Evolutionary conservation across 2,797 vertebrate species (phyloP), one percentile per base, ranked within the genome.

Genomic region (Scarus forsteni): DNA sequence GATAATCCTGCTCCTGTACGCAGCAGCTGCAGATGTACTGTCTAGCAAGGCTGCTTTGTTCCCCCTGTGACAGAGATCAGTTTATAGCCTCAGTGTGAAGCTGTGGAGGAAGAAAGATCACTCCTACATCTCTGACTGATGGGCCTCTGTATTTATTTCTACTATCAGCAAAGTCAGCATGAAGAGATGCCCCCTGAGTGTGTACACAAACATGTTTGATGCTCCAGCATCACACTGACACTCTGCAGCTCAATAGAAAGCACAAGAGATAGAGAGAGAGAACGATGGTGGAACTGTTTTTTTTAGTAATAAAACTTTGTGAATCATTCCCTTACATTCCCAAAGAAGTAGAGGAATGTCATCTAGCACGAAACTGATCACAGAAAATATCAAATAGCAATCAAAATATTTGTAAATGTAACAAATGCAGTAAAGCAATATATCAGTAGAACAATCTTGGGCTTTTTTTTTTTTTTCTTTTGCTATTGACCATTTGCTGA

Each of bases 151-250:
- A 81, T 88, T 66, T 84, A 80, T 90, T 85, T 88, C 61, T 81
- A 81, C 77, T 83, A 77, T 79, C 77, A 87, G 83, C 80, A 72
- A 83, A 91, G 81, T 86, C 88, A 90, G 88, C 81, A 81, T 64
- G 80, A 85, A 77, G 77, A 75, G 76, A 80, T 77, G 73, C 80
- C 83, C 85, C 80, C 79, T 50, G 72, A 82, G 83, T 70, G 66
- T 68, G 73, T 58, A 70, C 55, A 74, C 84, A 83, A 84, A 87
- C 79, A 77, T 51, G 62, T 71, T 68, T 70, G 74, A 84, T 81
- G 72, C 78, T 80, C 18, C 66, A 73, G 70, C 70, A 84, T 61
- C 64, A 59, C 8, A 9, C 71, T 75, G 76, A 60, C 64, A 63
- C 45, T 73, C 57, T 42, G 60, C 59, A 66, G 56, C 11, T 65